Evolutionary conservation across 2,888 invertebrate genomes (phyloP).

Genomic region (Crioceris asparagi): DNA sequence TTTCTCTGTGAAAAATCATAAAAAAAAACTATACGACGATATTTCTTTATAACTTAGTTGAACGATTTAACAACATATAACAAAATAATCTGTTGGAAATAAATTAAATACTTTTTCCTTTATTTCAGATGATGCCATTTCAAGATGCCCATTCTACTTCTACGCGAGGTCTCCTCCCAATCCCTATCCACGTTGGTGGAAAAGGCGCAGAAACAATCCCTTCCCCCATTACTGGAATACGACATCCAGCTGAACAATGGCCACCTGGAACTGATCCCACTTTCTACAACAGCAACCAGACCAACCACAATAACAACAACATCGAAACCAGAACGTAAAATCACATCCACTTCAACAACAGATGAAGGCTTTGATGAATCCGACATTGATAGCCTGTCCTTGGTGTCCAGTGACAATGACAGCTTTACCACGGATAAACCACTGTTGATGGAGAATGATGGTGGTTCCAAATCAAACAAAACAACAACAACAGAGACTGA

Average conservation of each 20-base stretch:
- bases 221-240: conserved; percentile 29
- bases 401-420: conserved; percentile 35
- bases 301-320: too few relatives aligned
- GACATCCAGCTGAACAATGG: conserved; percentile 30
- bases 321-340: conserved; percentile 16
- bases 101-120: conserved; percentile 12
- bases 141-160: conserved; percentile 34
- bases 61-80: too few relatives aligned
- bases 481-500: conserved; percentile 33
- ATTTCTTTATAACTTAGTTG: too few relatives aligned
- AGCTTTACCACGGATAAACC: conserved; percentile 26
- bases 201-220: conserved; percentile 30
- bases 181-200: conserved; percentile 33
- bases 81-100: neutral
- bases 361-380: conserved; percentile 44
- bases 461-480: conserved; percentile 11
- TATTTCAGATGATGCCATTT: conserved; percentile 35
- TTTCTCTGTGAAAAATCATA: too few relatives aligned
- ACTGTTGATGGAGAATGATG: too few relatives aligned
- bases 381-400: conserved; percentile 37
- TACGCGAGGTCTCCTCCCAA: conserved; percentile 31
- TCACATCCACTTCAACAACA: conserved; percentile 14
- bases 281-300: too few relatives aligned
- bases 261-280: conserved; percentile 28
- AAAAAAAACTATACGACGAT: too few relatives aligned